Percentiles rank a stretch among this genome's conserved stretches.
These are phyloP conservation scores for Acromyrmex echinatior DNA, from an alignment of 1,140 invertebrate genomes.

Conservation along the genomic window DNA sequence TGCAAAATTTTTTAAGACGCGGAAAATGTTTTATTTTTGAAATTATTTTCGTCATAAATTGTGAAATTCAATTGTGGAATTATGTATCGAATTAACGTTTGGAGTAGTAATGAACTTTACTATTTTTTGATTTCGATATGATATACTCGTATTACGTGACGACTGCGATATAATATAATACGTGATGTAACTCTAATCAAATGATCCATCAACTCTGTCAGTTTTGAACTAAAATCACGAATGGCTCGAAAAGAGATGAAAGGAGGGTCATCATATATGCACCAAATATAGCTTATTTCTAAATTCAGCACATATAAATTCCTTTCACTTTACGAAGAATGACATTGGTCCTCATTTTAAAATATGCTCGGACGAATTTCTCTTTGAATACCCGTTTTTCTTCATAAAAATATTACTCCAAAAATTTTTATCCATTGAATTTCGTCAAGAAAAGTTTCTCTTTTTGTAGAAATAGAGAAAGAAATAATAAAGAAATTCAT, in stretches of 20 bases:
- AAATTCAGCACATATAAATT: constrained; percentile 10
- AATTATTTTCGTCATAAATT: not conserved
- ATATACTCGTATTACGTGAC: not conserved
- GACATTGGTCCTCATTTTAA: constrained; percentile 33
- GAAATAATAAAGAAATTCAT: constrained; percentile 1
- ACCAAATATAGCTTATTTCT: constrained; percentile 29
- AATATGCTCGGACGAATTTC: not conserved
- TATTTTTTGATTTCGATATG: not conserved
- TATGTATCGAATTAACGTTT: not conserved
- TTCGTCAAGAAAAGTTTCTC: not conserved
- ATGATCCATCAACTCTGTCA: constrained; percentile 8
- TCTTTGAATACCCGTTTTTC: not conserved
- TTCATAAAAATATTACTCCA: not conserved
- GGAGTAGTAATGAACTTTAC: not conserved
- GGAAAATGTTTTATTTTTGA: not conserved
- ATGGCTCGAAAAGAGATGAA: not conserved
- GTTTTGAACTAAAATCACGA: not conserved
- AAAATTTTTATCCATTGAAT: not conserved
- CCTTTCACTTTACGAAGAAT: constrained; percentile 15
- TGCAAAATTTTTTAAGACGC: not conserved
- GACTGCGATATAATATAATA: not conserved
- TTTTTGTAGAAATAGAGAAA: not conserved
- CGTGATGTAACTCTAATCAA: not conserved
- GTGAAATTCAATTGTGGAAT: not conserved
- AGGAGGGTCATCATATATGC: not conserved